Evolutionary conservation across 92 coral and sea anemone genomes (phyloP).

Genomic region (Porites divaricata): DNA sequence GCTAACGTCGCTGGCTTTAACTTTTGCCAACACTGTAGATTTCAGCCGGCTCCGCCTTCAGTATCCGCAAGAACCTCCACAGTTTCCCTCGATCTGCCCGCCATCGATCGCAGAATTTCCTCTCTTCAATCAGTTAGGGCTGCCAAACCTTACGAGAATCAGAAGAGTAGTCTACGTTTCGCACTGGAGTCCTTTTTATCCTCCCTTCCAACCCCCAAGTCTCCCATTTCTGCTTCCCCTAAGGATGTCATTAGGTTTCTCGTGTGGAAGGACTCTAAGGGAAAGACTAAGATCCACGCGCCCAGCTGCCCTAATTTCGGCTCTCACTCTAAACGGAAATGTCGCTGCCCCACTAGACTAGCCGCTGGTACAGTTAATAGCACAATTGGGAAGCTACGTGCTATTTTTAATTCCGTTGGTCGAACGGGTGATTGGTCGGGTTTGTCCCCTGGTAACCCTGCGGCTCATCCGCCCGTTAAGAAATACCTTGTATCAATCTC

Average conservation of each 20-base stretch:
- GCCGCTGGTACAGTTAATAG: conserved; percentile 27
- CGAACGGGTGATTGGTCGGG: background rate
- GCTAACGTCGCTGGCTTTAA: too few relatives aligned
- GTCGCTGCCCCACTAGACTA: conserved; percentile 10
- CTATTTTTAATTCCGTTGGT: background rate
- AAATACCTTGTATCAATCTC: conserved; percentile 35
- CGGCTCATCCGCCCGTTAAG: conserved; percentile 5
- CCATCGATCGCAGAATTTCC: too few relatives aligned
- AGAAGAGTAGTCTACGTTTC: background rate
- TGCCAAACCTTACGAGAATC: conserved; percentile 7
- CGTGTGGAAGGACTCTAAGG: conserved; percentile 41
- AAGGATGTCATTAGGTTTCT: conserved; percentile 26
- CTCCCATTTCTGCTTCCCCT: conserved; percentile 8
- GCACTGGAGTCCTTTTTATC: conserved; percentile 7
- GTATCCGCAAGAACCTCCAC: too few relatives aligned
- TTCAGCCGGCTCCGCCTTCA: too few relatives aligned
- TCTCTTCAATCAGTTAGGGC: conserved; percentile 16
- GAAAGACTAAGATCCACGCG: conserved; percentile 14
- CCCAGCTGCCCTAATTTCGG: conserved; percentile 18
- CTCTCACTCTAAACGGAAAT: conserved; percentile 16
- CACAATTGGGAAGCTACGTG: conserved; percentile 17
- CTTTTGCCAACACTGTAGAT: too few relatives aligned
- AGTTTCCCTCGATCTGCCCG: too few relatives aligned
- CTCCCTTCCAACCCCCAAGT: conserved; percentile 43
- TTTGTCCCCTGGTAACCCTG: conserved; percentile 33